A percentile compares a stretch with the other conserved stretches of the same genome.
Evolutionary conservation across 2,113 vertebrate species (phyloP).

Genomic region (Gadus chalcogrammus): DNA sequence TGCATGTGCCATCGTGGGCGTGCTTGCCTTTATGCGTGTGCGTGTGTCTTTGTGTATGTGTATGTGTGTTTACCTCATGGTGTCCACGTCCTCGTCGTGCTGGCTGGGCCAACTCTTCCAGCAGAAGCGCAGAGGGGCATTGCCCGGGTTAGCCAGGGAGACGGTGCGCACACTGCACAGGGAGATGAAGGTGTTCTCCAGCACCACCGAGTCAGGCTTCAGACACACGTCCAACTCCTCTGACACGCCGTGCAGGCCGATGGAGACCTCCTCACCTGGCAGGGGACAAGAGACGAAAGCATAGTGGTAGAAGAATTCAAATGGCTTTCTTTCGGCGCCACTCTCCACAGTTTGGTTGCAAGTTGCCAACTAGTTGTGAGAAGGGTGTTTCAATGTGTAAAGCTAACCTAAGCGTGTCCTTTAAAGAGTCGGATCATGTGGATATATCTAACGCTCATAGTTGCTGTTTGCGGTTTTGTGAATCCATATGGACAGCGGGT

Average conservation of each 20-base stretch:
- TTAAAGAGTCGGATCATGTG: no score
- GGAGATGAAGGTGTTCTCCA: slow-evolving; percentile 78
- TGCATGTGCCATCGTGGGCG: neutral
- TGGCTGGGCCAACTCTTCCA: slow-evolving; percentile 76
- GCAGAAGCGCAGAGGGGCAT: slow-evolving; percentile 75
- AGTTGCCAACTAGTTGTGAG: no score
- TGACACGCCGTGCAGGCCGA: slow-evolving; percentile 75
- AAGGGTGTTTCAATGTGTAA: no score
- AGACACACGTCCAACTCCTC: slow-evolving; percentile 76
- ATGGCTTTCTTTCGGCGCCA: no score
- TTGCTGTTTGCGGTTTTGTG: no score
- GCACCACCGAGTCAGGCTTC: slow-evolving; percentile 63
- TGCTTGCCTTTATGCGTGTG: no score
- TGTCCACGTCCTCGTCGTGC: slow-evolving; percentile 72
- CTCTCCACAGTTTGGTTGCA: no score
- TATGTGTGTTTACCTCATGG: slow-evolving; percentile 62
- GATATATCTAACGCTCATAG: no score
- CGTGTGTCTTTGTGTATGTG: neutral
- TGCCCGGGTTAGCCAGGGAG: slow-evolving; percentile 75
- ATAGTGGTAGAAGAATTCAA: no score
- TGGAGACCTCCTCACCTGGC: slow-evolving; percentile 78
- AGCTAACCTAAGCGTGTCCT: no score
- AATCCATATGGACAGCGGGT: no score
- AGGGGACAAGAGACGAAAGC: slow-evolving; percentile 4
- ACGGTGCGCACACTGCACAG: slow-evolving; percentile 65